Percentiles rank a stretch among this genome's conserved stretches.
Evolutionary conservation across 2,888 invertebrate species (phyloP).

Genomic region (Neoaliturus tenellus): DNA sequence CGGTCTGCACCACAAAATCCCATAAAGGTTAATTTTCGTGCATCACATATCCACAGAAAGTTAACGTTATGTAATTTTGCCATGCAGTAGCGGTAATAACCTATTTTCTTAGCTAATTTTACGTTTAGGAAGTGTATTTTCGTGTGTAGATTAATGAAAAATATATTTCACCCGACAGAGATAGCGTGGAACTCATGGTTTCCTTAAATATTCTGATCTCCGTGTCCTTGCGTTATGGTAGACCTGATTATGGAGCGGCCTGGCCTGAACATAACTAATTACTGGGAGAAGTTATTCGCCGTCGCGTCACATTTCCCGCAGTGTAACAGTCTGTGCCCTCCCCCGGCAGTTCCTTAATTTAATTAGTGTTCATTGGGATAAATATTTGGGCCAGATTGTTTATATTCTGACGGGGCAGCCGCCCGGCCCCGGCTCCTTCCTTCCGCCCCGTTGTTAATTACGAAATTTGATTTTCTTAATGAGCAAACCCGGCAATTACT

Average conservation of each 20-base stretch:
- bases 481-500: slow-evolving; percentile 21
- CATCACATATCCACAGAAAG: no score
- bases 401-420: background rate
- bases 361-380: slow-evolving; percentile 47
- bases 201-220: background rate
- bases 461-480: slow-evolving; percentile 47
- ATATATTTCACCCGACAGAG: no score
- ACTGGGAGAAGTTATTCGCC: background rate
- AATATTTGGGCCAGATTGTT: slow-evolving; percentile 47
- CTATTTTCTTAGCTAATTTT: no score
- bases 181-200: no score
- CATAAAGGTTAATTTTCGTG: no score
- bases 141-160: no score
- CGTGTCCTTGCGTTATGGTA: background rate
- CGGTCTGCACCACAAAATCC: no score
- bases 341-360: slow-evolving; percentile 32
- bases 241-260: no score
- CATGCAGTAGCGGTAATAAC: no score
- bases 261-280: no score
- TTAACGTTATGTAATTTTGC: no score
- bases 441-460: slow-evolving; percentile 40
- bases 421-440: slow-evolving; percentile 23
- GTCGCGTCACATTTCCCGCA: background rate
- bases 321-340: background rate
- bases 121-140: no score